Conservation (phyloP, 2,113 vertebrate species). For the Aegithalos caudatus region DNA sequence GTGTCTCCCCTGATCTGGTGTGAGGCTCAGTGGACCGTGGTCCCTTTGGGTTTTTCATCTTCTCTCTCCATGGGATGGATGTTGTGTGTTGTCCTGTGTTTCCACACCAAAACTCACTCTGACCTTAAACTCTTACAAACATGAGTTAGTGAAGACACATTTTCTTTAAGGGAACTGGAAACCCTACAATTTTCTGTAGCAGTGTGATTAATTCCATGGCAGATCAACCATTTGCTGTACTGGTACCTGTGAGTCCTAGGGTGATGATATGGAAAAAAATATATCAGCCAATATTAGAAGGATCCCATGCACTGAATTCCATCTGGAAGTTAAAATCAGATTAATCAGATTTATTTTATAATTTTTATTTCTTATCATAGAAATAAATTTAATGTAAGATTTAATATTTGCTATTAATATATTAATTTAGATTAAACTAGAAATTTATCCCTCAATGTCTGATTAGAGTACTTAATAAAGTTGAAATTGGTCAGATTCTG, state of each 20-base stretch:
- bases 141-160: neutral
- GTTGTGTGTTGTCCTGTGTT: neutral
- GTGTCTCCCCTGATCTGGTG: rapidly evolving
- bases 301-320: neutral
- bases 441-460: neutral
- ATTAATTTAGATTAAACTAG: neutral
- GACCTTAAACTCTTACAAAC: neutral
- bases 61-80: neutral
- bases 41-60: neutral
- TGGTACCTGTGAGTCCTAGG: rapidly evolving
- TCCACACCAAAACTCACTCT: neutral
- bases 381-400: neutral
- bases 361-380: neutral
- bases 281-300: neutral
- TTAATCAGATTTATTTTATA: neutral
- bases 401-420: neutral
- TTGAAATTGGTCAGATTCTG: neutral
- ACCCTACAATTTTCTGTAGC: neutral
- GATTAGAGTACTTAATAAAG: neutral
- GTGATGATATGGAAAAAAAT: neutral
- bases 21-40: rapidly evolving
- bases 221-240: neutral
- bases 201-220: neutral
- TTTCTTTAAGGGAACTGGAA: neutral
- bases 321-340: neutral